Evolutionary conservation across 2,888 invertebrate species (phyloP), one percentile per base, ranked within the genome.

Genomic region (Oscheius sp.): DNA sequence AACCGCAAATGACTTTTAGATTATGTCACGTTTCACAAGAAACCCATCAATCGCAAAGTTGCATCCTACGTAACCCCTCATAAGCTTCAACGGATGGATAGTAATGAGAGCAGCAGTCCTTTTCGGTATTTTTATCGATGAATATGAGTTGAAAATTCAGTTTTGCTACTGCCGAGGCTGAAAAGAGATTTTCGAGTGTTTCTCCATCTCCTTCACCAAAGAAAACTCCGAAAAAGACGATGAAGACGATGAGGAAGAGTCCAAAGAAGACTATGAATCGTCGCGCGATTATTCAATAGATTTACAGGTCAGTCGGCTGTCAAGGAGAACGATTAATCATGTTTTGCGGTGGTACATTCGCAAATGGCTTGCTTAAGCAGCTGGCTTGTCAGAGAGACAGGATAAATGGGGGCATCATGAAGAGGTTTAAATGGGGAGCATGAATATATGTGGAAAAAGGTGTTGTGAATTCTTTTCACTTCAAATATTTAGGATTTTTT

Each of bases 141-240:
- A 2, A 9, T 9, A 28, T 30, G 30, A 26, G 4, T 20, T 1
- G 6, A 28, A 28, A 8, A 5, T 59, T 59, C 28, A 59, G 59
- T n/a, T 59, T 44, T 20, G 59, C 44, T 1, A 44, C 59, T 24
- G 59, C 59, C 17, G 59, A 59, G 26, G 59, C 59, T 20, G 59
- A 59, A 30, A 59, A 44, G 59, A 12, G 54, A 6, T 22, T 36
- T 20, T 20, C 12, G 20, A 32, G 24, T 8, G 17, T 38, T 9
- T 41, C 41, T 14, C 59, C 59, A 6, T n/a, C 20, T 26, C 5
- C n/a, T 24, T 59, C 59, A 14, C 59, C 59, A 6, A 38, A 30
- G 24, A 59, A 59, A 26, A 59, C 44, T 59, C 59, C 59, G 54
- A 17, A 24, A 32, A 54, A 20, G 17, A 41, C 44, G 22, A 12